A percentile compares a stretch with the other conserved stretches of the same genome.
These are phyloP conservation scores for Nothoprocta perdicaria DNA, from an alignment of 2,113 vertebrate genomes.

Conservation along the genomic window DNA sequence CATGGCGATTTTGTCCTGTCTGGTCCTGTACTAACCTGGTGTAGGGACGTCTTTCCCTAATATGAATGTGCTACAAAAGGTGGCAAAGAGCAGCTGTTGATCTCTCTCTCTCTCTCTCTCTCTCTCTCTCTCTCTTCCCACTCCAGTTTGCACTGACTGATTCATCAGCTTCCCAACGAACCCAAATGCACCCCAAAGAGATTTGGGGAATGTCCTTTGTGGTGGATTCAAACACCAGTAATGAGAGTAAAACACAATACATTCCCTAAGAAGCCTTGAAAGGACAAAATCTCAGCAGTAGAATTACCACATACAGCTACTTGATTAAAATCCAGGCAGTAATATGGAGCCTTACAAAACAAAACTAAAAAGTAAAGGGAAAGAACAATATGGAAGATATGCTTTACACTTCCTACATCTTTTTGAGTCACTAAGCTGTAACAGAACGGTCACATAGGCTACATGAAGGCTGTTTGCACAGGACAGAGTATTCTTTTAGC, in stretches of 20 bases:
- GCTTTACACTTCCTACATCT: not conserved
- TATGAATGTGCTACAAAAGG: not conserved
- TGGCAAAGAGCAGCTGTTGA: not conserved
- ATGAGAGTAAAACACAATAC: not conserved
- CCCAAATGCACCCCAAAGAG: not conserved
- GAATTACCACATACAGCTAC: not conserved
- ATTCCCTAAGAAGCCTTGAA: not conserved
- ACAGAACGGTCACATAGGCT: not conserved
- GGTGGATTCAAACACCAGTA: not conserved
- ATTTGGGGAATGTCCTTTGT: not conserved
- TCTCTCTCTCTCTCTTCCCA: not conserved
- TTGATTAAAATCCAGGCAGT: not conserved
- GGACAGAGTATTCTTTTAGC: not conserved
- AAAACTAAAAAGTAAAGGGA: not conserved
- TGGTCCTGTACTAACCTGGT: not conserved
- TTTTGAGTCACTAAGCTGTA: not conserved
- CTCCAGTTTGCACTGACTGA: not conserved
- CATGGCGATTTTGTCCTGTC: not conserved
- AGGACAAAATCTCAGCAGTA: not conserved
- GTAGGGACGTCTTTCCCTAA: not conserved
- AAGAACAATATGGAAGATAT: not conserved
- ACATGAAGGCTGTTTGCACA: not conserved
- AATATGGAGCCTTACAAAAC: not conserved
- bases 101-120: not conserved
- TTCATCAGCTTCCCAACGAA: not conserved